These are phyloP conservation scores for Omphaloscelis lunosa DNA, from an alignment of 2,888 invertebrate genomes.

Conservation along the genomic window DNA sequence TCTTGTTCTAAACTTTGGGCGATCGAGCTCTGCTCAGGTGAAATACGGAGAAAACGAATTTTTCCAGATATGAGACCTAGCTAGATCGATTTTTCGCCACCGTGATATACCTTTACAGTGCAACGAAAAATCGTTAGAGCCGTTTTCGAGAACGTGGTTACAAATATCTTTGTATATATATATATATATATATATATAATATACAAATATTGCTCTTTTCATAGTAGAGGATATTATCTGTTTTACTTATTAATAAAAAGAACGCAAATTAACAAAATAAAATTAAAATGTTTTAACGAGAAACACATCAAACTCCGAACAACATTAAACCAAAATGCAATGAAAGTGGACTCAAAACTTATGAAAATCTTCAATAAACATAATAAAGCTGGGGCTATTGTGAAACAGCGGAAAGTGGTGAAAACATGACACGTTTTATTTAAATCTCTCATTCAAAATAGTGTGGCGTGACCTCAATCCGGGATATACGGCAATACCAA, in stretches of 20 bases:
- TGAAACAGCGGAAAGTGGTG: constrained; percentile 79
- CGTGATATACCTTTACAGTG: no score
- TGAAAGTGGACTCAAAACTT: constrained; percentile 45
- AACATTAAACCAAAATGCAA: constrained; percentile 33
- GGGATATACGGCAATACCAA: constrained; percentile 59
- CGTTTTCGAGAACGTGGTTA: no score
- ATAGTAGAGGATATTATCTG: no score
- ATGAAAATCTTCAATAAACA: constrained; percentile 62
- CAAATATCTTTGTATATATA: no score
- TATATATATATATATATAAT: no score
- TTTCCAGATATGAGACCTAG: no score
- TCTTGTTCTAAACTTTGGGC: no score
- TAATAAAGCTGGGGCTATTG: constrained; percentile 69
- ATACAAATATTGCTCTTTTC: no score
- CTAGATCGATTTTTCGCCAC: no score
- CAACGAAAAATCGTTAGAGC: no score
- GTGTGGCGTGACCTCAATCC: constrained; percentile 74
- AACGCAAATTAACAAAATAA: constrained; percentile 1
- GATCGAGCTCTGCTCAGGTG: no score
- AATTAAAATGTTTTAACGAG: constrained; percentile 23
- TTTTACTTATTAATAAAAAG: not conserved
- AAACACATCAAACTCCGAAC: constrained; percentile 26
- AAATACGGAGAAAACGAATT: no score
- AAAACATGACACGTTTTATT: constrained; percentile 73
- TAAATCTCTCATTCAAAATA: constrained; percentile 81